phyloP scores from a whole-genome alignment of 2,888 invertebrate genomes.

The Agelastica alni region DNA sequence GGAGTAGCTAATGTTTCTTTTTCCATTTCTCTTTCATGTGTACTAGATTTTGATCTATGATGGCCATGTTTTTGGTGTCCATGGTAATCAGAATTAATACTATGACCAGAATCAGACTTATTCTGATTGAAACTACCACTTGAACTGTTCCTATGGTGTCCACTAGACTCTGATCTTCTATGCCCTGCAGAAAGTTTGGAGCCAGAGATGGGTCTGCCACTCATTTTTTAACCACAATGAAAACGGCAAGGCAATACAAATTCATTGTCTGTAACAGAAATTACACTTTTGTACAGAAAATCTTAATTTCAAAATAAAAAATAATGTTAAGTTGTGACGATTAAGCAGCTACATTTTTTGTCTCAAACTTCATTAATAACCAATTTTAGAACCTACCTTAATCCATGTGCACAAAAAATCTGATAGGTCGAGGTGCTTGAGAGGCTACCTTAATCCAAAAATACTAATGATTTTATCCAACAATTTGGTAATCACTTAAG shows the following conservation, averaged over 20 bases:
- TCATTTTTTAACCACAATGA: constrained; percentile 38
- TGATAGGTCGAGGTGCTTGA: too few species aligned
- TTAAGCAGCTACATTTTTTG: too few species aligned
- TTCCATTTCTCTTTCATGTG: constrained; percentile 44
- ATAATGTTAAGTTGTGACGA: too few species aligned
- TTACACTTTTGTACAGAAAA: too few species aligned
- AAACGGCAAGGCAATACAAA: neutral
- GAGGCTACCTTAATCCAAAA: too few species aligned
- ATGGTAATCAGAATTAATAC: constrained; percentile 47
- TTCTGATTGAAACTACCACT: constrained; percentile 42
- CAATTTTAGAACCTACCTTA: too few species aligned
- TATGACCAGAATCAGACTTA: constrained; percentile 53
- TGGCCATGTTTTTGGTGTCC: constrained; percentile 49
- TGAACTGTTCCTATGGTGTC: constrained; percentile 48
- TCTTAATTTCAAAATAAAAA: too few species aligned
- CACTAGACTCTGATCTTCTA: constrained; percentile 50
- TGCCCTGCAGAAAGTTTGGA: constrained; percentile 46
- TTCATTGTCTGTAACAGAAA: constrained; percentile 26
- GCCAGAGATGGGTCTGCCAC: constrained; percentile 46
- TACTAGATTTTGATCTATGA: constrained; percentile 53
- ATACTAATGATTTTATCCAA: too few species aligned
- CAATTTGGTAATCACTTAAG: too few species aligned
- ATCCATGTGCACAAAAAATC: too few species aligned
- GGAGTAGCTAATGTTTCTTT: constrained; percentile 43
- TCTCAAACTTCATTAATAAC: too few species aligned